These are phyloP conservation scores for Leuctra nigra DNA, from an alignment of 2,888 invertebrate genomes.

Conservation along the genomic window DNA sequence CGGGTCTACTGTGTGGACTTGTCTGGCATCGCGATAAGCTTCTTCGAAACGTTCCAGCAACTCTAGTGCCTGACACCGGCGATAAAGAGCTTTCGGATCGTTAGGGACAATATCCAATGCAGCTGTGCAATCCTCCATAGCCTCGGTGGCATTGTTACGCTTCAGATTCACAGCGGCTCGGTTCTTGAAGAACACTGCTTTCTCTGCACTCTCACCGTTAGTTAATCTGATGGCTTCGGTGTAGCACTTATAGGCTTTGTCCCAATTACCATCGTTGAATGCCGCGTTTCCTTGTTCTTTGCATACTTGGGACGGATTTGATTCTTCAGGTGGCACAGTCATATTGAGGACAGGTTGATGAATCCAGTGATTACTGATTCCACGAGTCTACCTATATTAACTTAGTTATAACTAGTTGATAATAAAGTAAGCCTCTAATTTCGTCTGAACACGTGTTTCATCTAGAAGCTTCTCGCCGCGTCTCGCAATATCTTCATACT, in stretches of 20 bases:
- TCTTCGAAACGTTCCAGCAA: conserved; percentile 74
- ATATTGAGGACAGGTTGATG: no score
- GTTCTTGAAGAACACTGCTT: conserved; percentile 81
- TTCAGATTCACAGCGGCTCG: conserved; percentile 89
- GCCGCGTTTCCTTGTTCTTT: conserved; percentile 87
- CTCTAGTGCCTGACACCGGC: conserved; percentile 87
- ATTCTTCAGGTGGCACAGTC: no score
- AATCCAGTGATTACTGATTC: no score
- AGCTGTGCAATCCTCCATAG: conserved; percentile 72
- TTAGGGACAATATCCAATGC: conserved; percentile 73
- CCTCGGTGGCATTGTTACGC: conserved; percentile 63
- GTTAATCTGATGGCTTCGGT: conserved; percentile 62
- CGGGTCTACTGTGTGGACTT: conserved; percentile 79
- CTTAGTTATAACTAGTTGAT: no score
- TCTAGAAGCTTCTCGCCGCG: no score
- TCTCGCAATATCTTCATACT: no score
- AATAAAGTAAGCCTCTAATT: no score
- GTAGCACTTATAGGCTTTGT: conserved; percentile 70
- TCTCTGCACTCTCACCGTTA: conserved; percentile 61
- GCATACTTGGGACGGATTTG: conserved; percentile 41
- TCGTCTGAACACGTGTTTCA: no score
- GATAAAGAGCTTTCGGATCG: conserved; percentile 90
- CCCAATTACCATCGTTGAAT: conserved; percentile 73
- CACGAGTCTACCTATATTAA: no score
- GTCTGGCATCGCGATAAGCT: conserved; percentile 88